Percentiles rank a stretch among this genome's conserved stretches.
phyloP scores from a whole-genome alignment of 2,888 invertebrate species.

The Napeogenes inachia region DNA sequence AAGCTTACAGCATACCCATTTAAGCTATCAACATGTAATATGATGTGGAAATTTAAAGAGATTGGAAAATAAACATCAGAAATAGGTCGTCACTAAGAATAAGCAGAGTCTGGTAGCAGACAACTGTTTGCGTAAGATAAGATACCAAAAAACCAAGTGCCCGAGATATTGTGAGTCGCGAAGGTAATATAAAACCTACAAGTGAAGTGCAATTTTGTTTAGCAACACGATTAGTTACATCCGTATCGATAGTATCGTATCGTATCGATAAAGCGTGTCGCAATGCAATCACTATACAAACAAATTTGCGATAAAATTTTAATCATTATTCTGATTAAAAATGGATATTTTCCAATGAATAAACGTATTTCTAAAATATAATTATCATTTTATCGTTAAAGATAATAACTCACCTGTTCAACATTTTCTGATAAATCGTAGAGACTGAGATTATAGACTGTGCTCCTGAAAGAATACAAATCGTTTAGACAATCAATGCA shows the following conservation, averaged over 20 bases:
- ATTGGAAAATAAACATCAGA: constrained; percentile 48
- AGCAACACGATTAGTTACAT: neutral
- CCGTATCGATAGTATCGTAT: neutral
- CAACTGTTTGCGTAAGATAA: constrained; percentile 59
- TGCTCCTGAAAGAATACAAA: constrained; percentile 81
- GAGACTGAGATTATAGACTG: constrained; percentile 93
- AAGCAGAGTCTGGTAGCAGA: constrained; percentile 39
- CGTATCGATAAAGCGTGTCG: neutral
- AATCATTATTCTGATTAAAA: too few species aligned
- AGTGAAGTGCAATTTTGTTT: constrained; percentile 1
- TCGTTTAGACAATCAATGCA: neutral
- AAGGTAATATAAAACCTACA: neutral
- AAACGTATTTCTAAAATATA: too few species aligned
- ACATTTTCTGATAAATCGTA: constrained; percentile 87
- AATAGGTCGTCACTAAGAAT: constrained; percentile 60
- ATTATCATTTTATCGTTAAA: neutral
- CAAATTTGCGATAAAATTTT: neutral
- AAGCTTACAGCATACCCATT: constrained; percentile 7
- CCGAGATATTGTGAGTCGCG: constrained; percentile 31
- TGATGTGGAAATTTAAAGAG: constrained; percentile 26
- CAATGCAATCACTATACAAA: neutral
- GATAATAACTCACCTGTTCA: constrained; percentile 78
- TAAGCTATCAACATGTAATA: constrained; percentile 13
- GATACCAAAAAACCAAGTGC: constrained; percentile 47
- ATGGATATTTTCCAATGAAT: too few species aligned